Evolutionary conservation across 2,113 vertebrate species (phyloP).

Genomic region (Percina caprodes): DNA sequence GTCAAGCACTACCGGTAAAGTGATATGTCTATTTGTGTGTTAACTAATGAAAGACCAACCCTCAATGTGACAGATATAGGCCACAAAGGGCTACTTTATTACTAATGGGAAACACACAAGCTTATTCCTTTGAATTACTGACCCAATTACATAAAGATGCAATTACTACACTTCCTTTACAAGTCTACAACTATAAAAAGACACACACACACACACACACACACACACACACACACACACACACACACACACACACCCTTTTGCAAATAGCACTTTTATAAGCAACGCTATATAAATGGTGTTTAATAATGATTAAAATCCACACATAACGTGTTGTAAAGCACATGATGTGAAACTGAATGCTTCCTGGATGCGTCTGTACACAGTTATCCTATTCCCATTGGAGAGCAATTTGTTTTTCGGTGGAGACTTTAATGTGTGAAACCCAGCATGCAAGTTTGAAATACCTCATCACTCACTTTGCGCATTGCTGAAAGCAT

Average conservation of each 20-base stretch:
- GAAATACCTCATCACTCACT: constrained; percentile 1
- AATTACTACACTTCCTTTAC: constrained; percentile 64
- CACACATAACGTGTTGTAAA: constrained; percentile 31
- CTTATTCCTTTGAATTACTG: constrained; percentile 69
- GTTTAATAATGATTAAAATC: constrained; percentile 46
- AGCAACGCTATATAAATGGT: constrained; percentile 31
- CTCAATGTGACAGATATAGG: constrained; percentile 68
- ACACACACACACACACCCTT: constrained; percentile 28
- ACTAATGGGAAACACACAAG: constrained; percentile 62
- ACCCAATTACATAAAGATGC: constrained; percentile 76
- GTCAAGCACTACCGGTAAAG: constrained; percentile 27
- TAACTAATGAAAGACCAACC: constrained; percentile 64
- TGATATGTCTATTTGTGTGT: constrained; percentile 56
- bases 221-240: constrained; percentile 24
- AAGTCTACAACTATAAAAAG: constrained; percentile 50
- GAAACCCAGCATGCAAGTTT: not conserved
- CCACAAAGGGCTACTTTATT: constrained; percentile 72
- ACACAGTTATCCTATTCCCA: not conserved
- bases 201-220: not conserved
- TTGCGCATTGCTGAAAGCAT: not conserved
- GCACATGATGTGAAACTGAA: not conserved
- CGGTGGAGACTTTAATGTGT: not conserved
- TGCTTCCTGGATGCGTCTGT: not conserved
- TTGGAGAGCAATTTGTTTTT: not conserved
- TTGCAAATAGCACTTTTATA: constrained; percentile 35